Percentiles rank a stretch among this genome's conserved stretches.
Conservation (phyloP, 2,888 invertebrate genomes). For the Rhogogaster chlorosoma region DNA sequence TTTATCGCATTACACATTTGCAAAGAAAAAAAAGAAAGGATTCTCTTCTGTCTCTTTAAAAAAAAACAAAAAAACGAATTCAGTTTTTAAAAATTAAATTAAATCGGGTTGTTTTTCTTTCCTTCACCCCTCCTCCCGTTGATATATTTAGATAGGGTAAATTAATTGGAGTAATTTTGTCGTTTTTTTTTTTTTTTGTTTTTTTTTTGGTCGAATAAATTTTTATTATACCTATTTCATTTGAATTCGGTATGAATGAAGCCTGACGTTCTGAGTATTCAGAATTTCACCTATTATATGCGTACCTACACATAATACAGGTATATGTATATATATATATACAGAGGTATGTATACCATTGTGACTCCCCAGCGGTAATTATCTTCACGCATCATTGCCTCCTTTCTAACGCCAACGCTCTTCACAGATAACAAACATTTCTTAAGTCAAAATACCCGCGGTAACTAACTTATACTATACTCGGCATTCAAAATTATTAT, state of each 20-base stretch:
- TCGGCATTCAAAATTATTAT: conserved; percentile 19
- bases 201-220: neutral
- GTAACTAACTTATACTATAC: too few relatives aligned
- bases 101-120: too few relatives aligned
- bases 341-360: conserved; percentile 9
- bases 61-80: too few relatives aligned
- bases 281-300: neutral
- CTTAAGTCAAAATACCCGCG: conserved; percentile 26
- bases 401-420: conserved; percentile 34
- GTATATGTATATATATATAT: neutral
- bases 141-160: too few relatives aligned
- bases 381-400: conserved; percentile 44
- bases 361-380: conserved; percentile 32
- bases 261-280: conserved; percentile 11
- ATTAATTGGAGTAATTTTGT: too few relatives aligned
- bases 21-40: too few relatives aligned
- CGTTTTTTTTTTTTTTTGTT: neutral
- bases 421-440: conserved; percentile 36
- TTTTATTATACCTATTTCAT: neutral
- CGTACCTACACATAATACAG: neutral
- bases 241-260: neutral
- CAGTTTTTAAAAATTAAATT: too few relatives aligned
- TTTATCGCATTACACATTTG: too few relatives aligned
- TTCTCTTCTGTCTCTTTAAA: too few relatives aligned
- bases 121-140: too few relatives aligned